Evolutionary conservation across 2,888 invertebrate species (phyloP), one percentile per base, ranked within the genome.

Genomic region (Eristalis intricaria): DNA sequence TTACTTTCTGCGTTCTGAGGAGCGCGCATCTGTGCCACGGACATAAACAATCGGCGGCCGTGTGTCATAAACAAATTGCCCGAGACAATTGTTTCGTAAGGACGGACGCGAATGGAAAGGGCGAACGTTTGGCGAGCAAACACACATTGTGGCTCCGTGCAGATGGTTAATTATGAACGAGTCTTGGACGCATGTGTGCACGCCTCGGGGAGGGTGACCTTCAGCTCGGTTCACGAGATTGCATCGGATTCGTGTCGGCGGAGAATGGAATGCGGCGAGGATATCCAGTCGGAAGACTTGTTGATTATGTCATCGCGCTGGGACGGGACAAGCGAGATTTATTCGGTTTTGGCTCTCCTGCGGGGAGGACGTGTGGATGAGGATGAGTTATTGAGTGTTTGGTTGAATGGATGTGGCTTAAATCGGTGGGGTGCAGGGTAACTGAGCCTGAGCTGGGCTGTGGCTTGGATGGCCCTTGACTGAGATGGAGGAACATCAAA

Each of bases 11-110:
- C 66, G 58, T 76, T 80, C 73, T 77, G 43, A 75, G 32, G 32
- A 60, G 66, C 56, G 40, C 71, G 50, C 50, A 50, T 50, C 50
- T 50, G 50, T 50, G 50, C 50, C 19, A n/a, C 78, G 56, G 35
- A 70, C 63, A 78, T 85, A 85, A 85, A 74, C 61, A 68, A 50
- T 63, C 68, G n/a, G 26, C 26, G 4, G 23, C 11, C 38, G 68
- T 86, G 82, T 56, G 82, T 56, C 77, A 65, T 85, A 76, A 66
- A 82, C 66, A 86, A 78, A 86, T 75, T 69, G 65, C n/a, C 35
- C 15, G 38, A 15, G 60, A 65, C 73, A 70, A 74, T 65, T 50
- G 70, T 68, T 69, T 56, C 38, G 22, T n/a, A 60, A 60, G 60
- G 50, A 50, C 8, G 19, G 50, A 19, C 2, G 19, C 19, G 50